Evolutionary conservation across 2,113 vertebrate species (phyloP).

Genomic region (Nyctibius bracteatus): DNA sequence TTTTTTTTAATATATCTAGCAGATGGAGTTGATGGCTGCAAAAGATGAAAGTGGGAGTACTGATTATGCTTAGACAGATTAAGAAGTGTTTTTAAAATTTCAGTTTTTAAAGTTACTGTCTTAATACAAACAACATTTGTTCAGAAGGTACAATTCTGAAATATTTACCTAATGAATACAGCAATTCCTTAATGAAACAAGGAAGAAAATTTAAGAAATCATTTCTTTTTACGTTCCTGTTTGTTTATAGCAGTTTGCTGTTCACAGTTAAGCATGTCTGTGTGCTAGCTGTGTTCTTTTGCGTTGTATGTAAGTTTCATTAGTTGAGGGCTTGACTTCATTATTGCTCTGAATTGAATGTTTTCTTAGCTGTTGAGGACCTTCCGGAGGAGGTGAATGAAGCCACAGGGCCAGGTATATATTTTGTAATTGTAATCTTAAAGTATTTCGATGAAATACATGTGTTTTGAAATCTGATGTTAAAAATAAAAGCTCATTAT

Average conservation of each 20-base stretch:
- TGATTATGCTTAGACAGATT: neutral
- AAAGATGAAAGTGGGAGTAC: neutral
- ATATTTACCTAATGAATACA: neutral
- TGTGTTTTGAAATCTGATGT: neutral
- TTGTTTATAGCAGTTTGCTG: neutral
- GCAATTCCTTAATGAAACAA: neutral
- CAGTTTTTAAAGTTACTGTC: neutral
- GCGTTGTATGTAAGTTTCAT: neutral
- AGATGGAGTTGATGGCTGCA: neutral
- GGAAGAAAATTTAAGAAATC: neutral
- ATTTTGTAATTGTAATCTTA: neutral
- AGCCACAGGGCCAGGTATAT: neutral
- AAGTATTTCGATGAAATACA: neutral
- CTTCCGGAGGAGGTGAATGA: slow-evolving; percentile 13
- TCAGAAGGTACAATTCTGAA: neutral
- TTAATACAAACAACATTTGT: neutral
- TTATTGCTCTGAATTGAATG: neutral
- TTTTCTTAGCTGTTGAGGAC: slow-evolving; percentile 7
- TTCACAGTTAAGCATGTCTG: neutral
- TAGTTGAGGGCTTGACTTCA: neutral
- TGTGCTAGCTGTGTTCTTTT: neutral
- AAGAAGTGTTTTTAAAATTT: neutral
- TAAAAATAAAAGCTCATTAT: neutral
- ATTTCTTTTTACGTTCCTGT: neutral
- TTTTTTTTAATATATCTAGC: neutral